phyloP scores from a whole-genome alignment of 2,113 vertebrate genomes.

The Suricata suricatta region DNA sequence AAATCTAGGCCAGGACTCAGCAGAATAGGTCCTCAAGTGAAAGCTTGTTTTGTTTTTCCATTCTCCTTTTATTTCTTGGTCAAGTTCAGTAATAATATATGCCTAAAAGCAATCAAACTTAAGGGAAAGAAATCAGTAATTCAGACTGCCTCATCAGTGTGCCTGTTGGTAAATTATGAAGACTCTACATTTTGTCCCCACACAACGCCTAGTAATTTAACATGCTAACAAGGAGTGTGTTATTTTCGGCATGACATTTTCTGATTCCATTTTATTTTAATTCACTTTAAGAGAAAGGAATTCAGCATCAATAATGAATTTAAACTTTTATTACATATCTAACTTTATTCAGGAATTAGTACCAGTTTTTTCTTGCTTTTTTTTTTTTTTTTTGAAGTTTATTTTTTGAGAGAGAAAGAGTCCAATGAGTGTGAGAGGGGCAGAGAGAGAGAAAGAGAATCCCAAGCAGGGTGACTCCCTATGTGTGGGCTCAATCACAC shows the following conservation, averaged over 20 bases:
- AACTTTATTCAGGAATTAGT: conserved; percentile 6
- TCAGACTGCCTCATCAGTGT: neutral
- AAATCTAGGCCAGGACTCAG: neutral
- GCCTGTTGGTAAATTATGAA: neutral
- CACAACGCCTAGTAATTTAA: neutral
- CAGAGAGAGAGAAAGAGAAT: too few species aligned
- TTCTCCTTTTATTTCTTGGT: neutral
- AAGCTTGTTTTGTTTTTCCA: neutral
- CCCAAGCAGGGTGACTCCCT: too few species aligned
- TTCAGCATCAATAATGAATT: conserved; percentile 27
- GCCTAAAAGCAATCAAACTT: neutral
- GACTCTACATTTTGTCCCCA: neutral
- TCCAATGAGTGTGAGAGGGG: too few species aligned
- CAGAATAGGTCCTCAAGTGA: neutral
- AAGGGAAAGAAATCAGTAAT: neutral
- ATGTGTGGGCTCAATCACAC: too few species aligned
- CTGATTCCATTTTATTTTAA: neutral
- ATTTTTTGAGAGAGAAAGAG: too few species aligned
- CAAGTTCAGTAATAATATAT: neutral
- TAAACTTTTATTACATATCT: neutral
- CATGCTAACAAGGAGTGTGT: neutral
- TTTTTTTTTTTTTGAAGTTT: too few species aligned
- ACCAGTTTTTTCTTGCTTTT: neutral
- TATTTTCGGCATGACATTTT: neutral
- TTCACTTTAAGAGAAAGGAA: neutral